A percentile compares a stretch with the other conserved stretches of the same genome.
These are phyloP conservation scores for Phalacrocorax carbo DNA, from an alignment of 2,113 vertebrate species.

Conservation along the genomic window DNA sequence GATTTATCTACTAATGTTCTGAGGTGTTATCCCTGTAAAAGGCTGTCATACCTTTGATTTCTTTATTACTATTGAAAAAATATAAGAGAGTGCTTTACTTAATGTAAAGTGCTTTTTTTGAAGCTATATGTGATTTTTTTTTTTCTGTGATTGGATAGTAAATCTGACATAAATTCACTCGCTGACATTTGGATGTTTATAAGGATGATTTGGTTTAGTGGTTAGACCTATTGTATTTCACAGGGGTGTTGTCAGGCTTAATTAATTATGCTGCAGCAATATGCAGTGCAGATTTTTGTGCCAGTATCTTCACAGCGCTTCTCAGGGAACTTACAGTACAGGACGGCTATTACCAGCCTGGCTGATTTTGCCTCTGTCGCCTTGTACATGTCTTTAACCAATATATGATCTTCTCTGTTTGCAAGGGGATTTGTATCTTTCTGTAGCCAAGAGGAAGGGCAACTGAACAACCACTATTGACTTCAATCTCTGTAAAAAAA, in stretches of 20 bases:
- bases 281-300: constrained; percentile 50
- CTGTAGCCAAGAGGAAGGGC: neutral
- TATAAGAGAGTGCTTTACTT: neutral
- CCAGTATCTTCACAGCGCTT: neutral
- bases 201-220: constrained; percentile 59
- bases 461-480: neutral
- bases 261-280: constrained; percentile 63
- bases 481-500: neutral
- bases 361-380: neutral
- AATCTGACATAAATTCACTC: neutral
- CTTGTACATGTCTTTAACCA: neutral
- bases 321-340: neutral
- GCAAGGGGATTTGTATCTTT: neutral
- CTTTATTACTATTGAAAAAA: constrained; percentile 47
- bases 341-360: neutral
- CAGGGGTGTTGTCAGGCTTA: constrained; percentile 58
- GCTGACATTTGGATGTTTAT: constrained; percentile 56
- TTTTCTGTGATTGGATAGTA: neutral
- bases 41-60: neutral
- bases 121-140: neutral
- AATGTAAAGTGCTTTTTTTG: neutral
- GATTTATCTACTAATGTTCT: constrained; percentile 41
- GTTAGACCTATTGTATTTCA: constrained; percentile 62
- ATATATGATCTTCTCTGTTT: neutral
- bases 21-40: neutral